These are phyloP conservation scores for Emys orbicularis DNA, from an alignment of 2,797 vertebrate species.

Conservation along the genomic window DNA sequence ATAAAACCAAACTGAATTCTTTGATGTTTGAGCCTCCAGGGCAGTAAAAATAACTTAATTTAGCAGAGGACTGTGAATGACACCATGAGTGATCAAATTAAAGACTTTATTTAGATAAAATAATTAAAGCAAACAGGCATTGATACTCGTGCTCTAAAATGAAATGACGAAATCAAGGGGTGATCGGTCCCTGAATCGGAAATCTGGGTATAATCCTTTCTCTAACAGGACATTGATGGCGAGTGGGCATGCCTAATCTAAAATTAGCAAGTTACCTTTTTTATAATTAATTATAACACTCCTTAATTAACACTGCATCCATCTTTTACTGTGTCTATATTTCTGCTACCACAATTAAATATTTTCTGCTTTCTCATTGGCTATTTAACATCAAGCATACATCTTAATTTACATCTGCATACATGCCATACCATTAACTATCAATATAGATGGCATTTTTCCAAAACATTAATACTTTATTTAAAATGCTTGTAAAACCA, in stretches of 20 bases:
- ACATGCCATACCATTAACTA: background rate
- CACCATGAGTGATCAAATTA: background rate
- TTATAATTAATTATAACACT: background rate
- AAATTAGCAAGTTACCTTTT: background rate
- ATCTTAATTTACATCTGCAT: background rate
- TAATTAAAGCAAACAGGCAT: background rate
- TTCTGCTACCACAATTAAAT: background rate
- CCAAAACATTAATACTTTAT: background rate
- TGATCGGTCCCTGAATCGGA: background rate
- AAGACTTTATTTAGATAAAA: background rate
- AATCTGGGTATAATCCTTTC: background rate
- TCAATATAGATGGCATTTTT: background rate
- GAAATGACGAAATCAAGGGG: background rate
- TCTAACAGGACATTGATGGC: background rate
- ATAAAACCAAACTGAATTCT: background rate
- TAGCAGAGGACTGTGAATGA: background rate
- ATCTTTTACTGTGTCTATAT: background rate
- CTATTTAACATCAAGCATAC: background rate
- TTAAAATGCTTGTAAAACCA: background rate
- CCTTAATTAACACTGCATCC: background rate
- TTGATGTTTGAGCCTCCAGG: background rate
- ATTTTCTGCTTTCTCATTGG: background rate
- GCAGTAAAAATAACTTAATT: background rate
- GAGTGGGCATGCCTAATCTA: background rate
- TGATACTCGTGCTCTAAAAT: too few species aligned